Evolutionary conservation across 2,113 vertebrate species (phyloP).

Genomic region (Brachypteracias leptosomus): DNA sequence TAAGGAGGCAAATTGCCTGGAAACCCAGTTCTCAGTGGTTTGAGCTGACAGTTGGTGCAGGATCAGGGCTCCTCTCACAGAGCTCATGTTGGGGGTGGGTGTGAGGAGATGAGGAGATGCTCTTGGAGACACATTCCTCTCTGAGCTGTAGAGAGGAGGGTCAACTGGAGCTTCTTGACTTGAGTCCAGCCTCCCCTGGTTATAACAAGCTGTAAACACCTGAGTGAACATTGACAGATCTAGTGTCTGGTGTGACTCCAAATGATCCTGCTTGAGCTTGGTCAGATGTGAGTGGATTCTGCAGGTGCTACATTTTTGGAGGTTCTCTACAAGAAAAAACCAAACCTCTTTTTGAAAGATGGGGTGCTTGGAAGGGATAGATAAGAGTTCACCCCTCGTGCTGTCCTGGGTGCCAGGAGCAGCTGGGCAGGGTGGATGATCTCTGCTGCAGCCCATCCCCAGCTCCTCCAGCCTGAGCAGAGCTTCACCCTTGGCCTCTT

Average conservation of each 20-base stretch:
- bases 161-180: neutral
- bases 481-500: neutral
- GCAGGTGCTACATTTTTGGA: neutral
- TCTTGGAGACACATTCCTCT: accelerated
- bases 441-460: too few species aligned
- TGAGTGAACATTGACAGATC: accelerated
- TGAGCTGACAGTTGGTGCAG: accelerated
- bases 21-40: neutral
- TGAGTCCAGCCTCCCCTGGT: neutral
- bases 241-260: neutral
- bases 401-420: neutral
- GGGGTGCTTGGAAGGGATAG: neutral
- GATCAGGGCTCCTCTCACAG: neutral
- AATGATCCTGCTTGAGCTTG: neutral
- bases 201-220: neutral
- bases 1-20: neutral
- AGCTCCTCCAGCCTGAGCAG: neutral
- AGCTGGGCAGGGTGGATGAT: neutral
- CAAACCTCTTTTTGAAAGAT: neutral
- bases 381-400: neutral
- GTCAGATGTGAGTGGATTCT: neutral
- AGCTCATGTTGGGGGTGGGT: accelerated
- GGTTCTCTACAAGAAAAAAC: neutral
- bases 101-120: neutral
- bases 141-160: neutral